Evolutionary conservation across 2,113 vertebrate species (phyloP).

Genomic region (Lepisosteus oculatus): DNA sequence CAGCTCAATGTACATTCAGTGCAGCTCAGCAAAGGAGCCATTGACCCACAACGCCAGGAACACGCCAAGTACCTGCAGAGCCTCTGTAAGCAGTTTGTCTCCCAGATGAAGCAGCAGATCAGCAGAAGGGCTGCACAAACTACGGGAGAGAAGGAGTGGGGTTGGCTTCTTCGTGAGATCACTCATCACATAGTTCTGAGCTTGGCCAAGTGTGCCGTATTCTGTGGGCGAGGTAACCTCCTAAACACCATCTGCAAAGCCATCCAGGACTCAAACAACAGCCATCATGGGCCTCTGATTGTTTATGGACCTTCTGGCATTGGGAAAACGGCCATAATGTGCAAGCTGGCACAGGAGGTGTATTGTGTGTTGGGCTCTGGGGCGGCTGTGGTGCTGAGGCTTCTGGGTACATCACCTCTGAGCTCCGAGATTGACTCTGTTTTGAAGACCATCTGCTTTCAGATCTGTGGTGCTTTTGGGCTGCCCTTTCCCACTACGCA

Average conservation of each 20-base stretch:
- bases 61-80: constrained; percentile 64
- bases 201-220: constrained; percentile 33
- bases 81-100: constrained; percentile 67
- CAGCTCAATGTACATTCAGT: constrained; percentile 55
- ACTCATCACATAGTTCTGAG: constrained; percentile 49
- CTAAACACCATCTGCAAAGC: constrained; percentile 54
- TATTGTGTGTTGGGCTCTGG: constrained; percentile 39
- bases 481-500: constrained; percentile 51
- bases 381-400: constrained; percentile 42
- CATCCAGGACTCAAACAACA: constrained; percentile 45
- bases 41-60: constrained; percentile 51
- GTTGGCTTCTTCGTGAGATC: constrained; percentile 55
- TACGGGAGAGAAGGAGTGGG: not conserved
- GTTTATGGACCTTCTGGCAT: constrained; percentile 62
- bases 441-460: constrained; percentile 62
- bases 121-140: constrained; percentile 7
- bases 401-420: constrained; percentile 59
- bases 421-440: constrained; percentile 52
- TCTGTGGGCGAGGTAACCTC: constrained; percentile 60
- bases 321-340: constrained; percentile 72
- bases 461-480: constrained; percentile 62
- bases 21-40: constrained; percentile 51
- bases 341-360: constrained; percentile 56
- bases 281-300: constrained; percentile 53
- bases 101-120: constrained; percentile 61